A percentile compares a stretch with the other conserved stretches of the same genome.
phyloP scores from a whole-genome alignment of 64 coral and sea anemone species.

The Montipora efflorescens region DNA sequence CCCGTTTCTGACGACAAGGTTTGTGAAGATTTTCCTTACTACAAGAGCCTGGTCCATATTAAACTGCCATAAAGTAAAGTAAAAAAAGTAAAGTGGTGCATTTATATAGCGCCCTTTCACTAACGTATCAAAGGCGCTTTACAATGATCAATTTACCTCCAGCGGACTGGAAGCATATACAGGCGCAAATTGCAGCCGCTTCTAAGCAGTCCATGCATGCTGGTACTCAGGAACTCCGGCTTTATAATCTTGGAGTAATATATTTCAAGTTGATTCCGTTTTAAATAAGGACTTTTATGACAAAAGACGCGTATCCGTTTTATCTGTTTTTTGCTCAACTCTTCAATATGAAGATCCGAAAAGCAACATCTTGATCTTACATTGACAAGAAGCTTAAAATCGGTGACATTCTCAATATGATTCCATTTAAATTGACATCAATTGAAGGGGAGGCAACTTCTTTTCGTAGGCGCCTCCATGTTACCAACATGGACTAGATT shows the following conservation, averaged over 20 bases:
- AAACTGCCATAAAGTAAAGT: background rate
- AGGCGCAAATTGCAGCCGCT: no score
- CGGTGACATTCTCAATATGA: no score
- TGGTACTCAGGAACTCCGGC: background rate
- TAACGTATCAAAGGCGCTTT: no score
- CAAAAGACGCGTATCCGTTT: slow-evolving; percentile 33
- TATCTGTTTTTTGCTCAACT: background rate
- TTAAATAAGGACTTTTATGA: slow-evolving; percentile 24
- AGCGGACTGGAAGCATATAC: no score
- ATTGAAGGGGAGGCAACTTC: no score
- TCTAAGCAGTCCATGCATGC: no score
- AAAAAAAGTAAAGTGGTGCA: no score
- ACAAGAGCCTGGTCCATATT: background rate
- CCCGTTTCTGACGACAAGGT: slow-evolving; percentile 26
- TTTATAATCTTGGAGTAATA: slow-evolving; percentile 24
- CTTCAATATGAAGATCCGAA: background rate
- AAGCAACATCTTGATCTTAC: slow-evolving; percentile 2
- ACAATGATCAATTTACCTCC: no score
- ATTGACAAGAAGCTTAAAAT: background rate
- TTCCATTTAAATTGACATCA: no score
- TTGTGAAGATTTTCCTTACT: background rate
- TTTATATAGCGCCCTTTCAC: no score
- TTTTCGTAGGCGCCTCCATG: no score
- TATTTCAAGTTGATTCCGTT: background rate
- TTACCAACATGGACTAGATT: no score